Evolutionary conservation across 2,888 invertebrate genomes (phyloP).

Genomic region (Acleris literana): DNA sequence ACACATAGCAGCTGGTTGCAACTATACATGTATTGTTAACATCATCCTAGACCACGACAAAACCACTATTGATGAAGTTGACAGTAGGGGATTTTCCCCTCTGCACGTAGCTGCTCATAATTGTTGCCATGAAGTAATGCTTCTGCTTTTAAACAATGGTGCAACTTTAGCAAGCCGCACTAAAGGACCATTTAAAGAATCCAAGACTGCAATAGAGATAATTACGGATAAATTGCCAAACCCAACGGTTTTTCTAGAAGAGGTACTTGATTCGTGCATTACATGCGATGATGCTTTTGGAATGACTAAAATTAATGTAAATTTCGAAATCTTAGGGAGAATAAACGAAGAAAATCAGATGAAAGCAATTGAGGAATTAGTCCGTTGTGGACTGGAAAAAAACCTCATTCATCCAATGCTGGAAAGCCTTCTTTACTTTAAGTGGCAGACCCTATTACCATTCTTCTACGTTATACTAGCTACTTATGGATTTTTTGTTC

Average conservation of each 20-base stretch:
- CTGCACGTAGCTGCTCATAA: conserved; percentile 7
- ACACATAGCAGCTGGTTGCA: conserved; percentile 6
- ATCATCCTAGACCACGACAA: neutral
- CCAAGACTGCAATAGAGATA: conserved; percentile 8
- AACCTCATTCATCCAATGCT: conserved; percentile 61
- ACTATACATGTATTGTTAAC: neutral
- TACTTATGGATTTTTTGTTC: conserved; percentile 54
- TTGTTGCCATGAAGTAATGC: conserved; percentile 11
- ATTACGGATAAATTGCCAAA: conserved; percentile 9
- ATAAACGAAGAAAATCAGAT: conserved; percentile 47
- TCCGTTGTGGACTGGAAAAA: conserved; percentile 55
- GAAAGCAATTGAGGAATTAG: conserved; percentile 55
- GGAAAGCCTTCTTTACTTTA: conserved; percentile 59
- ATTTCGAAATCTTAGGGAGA: conserved; percentile 43
- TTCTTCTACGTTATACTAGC: conserved; percentile 55
- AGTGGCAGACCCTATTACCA: conserved; percentile 56
- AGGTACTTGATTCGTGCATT: conserved; percentile 5
- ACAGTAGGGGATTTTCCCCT: conserved; percentile 10
- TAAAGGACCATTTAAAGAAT: neutral
- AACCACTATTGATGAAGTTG: conserved; percentile 7
- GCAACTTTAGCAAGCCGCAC: conserved; percentile 3
- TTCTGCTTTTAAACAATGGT: conserved; percentile 8
- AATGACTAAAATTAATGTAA: conserved; percentile 24
- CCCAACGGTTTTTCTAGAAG: neutral
- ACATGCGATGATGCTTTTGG: conserved; percentile 5